A percentile compares a stretch with the other conserved stretches of the same genome.
These are phyloP conservation scores for Cyclophora punctaria DNA, from an alignment of 2,888 invertebrate species.

Conservation along the genomic window DNA sequence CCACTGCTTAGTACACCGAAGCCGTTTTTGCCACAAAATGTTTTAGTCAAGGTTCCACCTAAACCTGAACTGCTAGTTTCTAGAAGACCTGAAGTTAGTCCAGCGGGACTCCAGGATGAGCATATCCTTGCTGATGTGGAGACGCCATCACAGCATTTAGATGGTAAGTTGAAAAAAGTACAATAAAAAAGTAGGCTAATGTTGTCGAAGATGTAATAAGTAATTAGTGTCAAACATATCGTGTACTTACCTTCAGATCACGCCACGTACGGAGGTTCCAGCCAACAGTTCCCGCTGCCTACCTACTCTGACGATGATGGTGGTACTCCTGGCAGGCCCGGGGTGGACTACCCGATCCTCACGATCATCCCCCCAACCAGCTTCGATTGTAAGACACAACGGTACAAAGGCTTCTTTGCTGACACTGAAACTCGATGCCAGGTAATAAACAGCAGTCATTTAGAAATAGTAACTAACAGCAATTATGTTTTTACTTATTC, in stretches of 20 bases:
- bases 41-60: slow-evolving; percentile 26
- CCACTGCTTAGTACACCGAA: slow-evolving; percentile 54
- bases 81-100: slow-evolving; percentile 13
- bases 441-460: slow-evolving; percentile 51
- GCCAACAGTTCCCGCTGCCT: slow-evolving; percentile 56
- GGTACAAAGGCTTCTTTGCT: slow-evolving; percentile 93
- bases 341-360: slow-evolving; percentile 87
- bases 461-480: too few species aligned
- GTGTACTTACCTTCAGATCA: slow-evolving; percentile 29
- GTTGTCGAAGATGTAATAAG: background rate
- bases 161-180: slow-evolving; percentile 36
- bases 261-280: slow-evolving; percentile 36
- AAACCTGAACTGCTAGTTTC: slow-evolving; percentile 5
- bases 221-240: background rate
- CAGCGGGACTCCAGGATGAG: slow-evolving; percentile 46
- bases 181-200: background rate
- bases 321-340: slow-evolving; percentile 79
- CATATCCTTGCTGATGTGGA: slow-evolving; percentile 48
- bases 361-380: slow-evolving; percentile 83
- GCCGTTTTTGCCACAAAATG: slow-evolving; percentile 43
- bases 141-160: slow-evolving; percentile 59
- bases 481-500: too few species aligned
- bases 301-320: slow-evolving; percentile 71
- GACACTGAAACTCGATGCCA: slow-evolving; percentile 91
- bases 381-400: slow-evolving; percentile 88